Evolutionary conservation across 2,113 vertebrate genomes (phyloP).

Genomic region (Antechinus flavipes): DNA sequence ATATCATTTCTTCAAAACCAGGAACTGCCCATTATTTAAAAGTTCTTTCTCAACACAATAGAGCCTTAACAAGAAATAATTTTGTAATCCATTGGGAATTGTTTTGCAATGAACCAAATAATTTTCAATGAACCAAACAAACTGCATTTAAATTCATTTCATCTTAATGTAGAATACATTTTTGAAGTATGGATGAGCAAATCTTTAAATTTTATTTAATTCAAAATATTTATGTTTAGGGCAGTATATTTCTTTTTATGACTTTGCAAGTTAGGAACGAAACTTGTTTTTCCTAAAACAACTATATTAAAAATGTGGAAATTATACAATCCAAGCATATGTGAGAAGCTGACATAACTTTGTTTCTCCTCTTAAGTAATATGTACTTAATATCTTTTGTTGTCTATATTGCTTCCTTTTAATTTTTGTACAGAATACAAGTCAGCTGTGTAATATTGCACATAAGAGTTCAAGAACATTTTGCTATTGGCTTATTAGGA

Average conservation of each 20-base stretch:
- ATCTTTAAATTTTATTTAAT: not conserved
- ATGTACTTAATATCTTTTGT: not conserved
- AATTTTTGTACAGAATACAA: not conserved
- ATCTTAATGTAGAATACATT: not conserved
- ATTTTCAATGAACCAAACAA: not conserved
- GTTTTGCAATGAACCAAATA: not conserved
- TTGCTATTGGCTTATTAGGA: not conserved
- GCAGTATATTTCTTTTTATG: not conserved
- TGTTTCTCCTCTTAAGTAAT: not conserved
- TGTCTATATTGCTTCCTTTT: not conserved
- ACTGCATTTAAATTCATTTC: not conserved
- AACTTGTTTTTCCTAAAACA: not conserved
- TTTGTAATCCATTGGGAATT: not conserved
- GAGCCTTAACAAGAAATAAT: not conserved
- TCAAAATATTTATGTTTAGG: not conserved
- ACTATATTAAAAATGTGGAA: not conserved
- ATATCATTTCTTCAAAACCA: not conserved
- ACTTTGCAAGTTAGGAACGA: not conserved
- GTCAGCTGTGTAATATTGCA: not conserved
- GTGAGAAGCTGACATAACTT: not conserved
- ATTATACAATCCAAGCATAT: not conserved
- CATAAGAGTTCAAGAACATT: not conserved
- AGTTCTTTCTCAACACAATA: not conserved
- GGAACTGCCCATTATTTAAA: not conserved
- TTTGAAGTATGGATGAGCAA: not conserved